Percentiles rank a stretch among this genome's conserved stretches.
These are phyloP conservation scores for Thymelicus lineola DNA, from an alignment of 2,888 invertebrate genomes.

Conservation along the genomic window DNA sequence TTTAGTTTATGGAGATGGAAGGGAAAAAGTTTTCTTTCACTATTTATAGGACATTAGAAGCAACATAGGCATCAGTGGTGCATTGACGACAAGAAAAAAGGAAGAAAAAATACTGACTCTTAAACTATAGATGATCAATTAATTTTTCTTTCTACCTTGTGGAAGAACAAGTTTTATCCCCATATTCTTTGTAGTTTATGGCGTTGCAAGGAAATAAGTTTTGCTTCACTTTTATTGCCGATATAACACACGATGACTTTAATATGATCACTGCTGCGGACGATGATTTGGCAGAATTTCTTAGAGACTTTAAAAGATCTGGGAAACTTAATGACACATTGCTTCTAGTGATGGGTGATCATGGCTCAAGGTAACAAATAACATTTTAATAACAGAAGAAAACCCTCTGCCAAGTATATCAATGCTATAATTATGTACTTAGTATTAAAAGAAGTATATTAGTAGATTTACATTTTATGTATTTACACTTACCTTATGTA, in stretches of 20 bases:
- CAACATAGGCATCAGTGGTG: too few relatives aligned
- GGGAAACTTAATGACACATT: constrained; percentile 91
- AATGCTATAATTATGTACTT: too few relatives aligned
- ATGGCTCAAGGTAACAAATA: constrained; percentile 90
- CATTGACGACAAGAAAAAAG: too few relatives aligned
- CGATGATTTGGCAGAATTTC: constrained; percentile 87
- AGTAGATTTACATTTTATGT: too few relatives aligned
- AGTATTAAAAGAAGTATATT: too few relatives aligned
- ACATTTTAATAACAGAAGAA: background rate
- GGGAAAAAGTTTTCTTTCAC: too few relatives aligned
- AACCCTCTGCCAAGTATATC: background rate
- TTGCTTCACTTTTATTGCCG: constrained; percentile 94
- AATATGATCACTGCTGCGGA: constrained; percentile 92
- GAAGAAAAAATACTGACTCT: too few relatives aligned
- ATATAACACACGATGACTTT: constrained; percentile 94
- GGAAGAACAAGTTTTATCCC: background rate
- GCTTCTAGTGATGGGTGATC: constrained; percentile 96
- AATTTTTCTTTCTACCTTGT: too few relatives aligned
- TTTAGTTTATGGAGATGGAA: constrained; percentile 62
- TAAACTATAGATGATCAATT: too few relatives aligned
- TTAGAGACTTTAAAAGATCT: constrained; percentile 85
- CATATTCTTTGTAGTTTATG: constrained; percentile 57
- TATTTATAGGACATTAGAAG: too few relatives aligned
- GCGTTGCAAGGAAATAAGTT: constrained; percentile 86
- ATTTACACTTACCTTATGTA: too few relatives aligned